A percentile compares a stretch with the other conserved stretches of the same genome.
These are phyloP conservation scores for Papilio elwesi DNA, from an alignment of 2,888 invertebrate species.

Conservation along the genomic window DNA sequence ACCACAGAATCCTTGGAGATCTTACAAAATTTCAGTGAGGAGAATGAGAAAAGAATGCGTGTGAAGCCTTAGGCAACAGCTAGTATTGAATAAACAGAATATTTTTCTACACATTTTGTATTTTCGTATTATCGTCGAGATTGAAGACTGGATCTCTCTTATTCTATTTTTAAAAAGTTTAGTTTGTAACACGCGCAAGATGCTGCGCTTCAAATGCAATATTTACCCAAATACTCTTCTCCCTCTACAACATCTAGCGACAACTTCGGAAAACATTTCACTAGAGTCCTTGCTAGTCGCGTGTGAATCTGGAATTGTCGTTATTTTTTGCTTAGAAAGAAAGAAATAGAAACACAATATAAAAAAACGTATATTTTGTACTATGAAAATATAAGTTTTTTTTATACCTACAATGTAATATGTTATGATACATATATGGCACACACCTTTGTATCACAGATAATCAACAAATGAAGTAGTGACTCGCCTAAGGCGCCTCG, in stretches of 20 bases:
- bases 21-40: no score
- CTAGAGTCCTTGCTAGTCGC: constrained; percentile 92
- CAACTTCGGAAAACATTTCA: constrained; percentile 95
- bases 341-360: no score
- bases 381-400: no score
- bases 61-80: no score
- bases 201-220: constrained; percentile 6
- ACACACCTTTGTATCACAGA: constrained; percentile 93
- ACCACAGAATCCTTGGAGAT: no score
- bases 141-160: no score
- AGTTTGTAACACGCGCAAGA: no score
- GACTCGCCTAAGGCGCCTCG: constrained; percentile 98
- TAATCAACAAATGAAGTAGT: constrained; percentile 96
- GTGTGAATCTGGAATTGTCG: constrained; percentile 84
- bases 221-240: constrained; percentile 95
- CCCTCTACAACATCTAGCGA: constrained; percentile 98
- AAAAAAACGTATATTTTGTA: no score
- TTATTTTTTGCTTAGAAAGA: not conserved
- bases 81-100: not conserved
- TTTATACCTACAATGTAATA: not conserved
- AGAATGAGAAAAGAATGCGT: no score
- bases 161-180: no score
- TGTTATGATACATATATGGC: not conserved
- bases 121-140: no score
- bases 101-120: constrained; percentile 2